Conservation (phyloP, 2,797 vertebrate species). For the Scleropages formosus region DNA sequence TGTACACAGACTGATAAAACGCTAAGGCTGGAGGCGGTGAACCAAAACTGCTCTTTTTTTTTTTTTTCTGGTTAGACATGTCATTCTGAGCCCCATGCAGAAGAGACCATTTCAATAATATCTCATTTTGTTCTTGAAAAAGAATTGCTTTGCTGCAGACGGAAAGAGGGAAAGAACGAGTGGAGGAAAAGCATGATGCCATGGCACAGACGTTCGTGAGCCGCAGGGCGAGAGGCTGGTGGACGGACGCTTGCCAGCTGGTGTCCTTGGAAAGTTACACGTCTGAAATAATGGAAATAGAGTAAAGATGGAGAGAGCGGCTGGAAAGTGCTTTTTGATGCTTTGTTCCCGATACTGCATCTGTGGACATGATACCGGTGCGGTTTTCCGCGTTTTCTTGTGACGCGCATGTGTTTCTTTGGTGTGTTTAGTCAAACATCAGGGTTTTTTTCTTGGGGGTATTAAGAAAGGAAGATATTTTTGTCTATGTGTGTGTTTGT, state of each 20-base stretch:
- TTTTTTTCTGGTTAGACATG: no score
- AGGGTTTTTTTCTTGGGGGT: no score
- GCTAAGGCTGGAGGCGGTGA: no score
- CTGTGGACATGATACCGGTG: background rate
- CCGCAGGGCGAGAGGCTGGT: background rate
- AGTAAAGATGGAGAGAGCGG: background rate
- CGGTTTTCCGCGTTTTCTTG: background rate
- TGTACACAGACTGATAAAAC: no score
- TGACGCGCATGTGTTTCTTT: background rate
- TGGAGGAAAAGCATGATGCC: background rate
- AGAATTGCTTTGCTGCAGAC: background rate
- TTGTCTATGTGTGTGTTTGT: background rate
- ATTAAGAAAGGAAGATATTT: background rate
- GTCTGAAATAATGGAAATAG: background rate
- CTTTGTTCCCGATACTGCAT: background rate
- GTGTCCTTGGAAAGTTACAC: background rate
- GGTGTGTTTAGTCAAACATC: no score
- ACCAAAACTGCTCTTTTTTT: no score
- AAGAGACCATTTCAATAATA: no score
- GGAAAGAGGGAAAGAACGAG: slow-evolving; percentile 24
- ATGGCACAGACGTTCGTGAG: background rate
- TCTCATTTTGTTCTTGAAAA: no score
- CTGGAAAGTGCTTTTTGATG: background rate
- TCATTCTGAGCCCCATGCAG: no score
- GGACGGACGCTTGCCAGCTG: background rate